These are phyloP conservation scores for Acanthis flammea DNA, from an alignment of 2,797 vertebrate species.

Conservation along the genomic window DNA sequence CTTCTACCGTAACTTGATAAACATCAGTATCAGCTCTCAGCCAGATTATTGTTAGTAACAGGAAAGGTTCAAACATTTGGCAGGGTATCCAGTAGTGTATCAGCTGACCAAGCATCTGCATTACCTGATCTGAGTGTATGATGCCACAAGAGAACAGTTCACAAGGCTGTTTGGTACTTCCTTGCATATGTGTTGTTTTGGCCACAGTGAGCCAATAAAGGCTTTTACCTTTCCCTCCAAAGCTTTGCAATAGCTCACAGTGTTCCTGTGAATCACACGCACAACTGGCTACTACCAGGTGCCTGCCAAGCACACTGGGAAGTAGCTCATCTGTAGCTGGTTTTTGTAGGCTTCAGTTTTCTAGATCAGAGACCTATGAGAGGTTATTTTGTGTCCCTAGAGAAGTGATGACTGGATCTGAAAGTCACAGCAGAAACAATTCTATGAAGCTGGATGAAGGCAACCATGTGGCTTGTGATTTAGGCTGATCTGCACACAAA, in stretches of 20 bases:
- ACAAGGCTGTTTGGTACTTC: background rate
- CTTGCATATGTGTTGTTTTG: background rate
- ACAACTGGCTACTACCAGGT: background rate
- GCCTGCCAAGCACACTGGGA: background rate
- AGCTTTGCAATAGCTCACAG: background rate
- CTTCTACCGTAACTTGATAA: background rate
- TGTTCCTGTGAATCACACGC: background rate
- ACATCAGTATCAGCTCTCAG: background rate
- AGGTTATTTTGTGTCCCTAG: background rate
- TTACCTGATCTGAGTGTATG: background rate
- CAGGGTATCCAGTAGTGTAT: background rate
- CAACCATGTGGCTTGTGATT: background rate
- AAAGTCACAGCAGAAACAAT: background rate
- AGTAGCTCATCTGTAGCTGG: background rate
- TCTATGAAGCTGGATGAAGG: background rate
- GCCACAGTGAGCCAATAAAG: background rate
- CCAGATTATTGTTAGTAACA: rapidly evolving
- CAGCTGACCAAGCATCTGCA: background rate
- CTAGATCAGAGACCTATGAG: background rate
- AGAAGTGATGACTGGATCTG: background rate
- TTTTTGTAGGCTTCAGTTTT: background rate
- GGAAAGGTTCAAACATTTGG: background rate
- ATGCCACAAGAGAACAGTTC: background rate
- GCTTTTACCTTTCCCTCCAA: background rate
- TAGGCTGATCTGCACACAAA: background rate